Base-by-base conservation (phyloP, 2,797 vertebrate genomes). In the Petrocephalus sullivani region DNA sequence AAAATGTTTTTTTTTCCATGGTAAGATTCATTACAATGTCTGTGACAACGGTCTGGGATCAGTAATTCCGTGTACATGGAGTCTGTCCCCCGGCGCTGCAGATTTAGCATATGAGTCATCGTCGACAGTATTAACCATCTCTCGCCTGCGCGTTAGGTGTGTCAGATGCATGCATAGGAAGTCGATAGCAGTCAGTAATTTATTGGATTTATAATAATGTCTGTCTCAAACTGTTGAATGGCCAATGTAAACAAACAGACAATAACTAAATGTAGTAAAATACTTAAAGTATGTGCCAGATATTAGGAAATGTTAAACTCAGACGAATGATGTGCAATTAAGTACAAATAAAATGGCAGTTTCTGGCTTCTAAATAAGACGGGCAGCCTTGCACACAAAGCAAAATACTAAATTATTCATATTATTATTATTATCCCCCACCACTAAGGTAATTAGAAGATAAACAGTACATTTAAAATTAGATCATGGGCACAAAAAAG, bases 131-230 rank as follows among this genome's bases (percentile, higher is more conserved):
- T 51, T 84, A 84, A 84, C 81, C 78, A 51, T 82, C 41, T 84
- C 82, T 54, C 82, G 82, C 19, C 82, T 84, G 82, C 10, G 9
- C 82, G 82, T 82, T 75, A 84, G 82, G 21, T 56, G 21, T 54
- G 49, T 9, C 49, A 53, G n/a, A n/a, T 23, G 21, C 21, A 28
- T 12, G n/a, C 82, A 56, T 56, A 49, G 41, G 4, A 81, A 81
- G 41, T 81, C 41, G 16, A 81, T 75, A 75, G 67, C 16, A 75
- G 67, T 71, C 28, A 71, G 67, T 75, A 41, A 75, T 75, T 2
- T 75, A 41, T 41, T 75, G 37, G 33, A 75, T 75, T 75, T 75
- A 3, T 41, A 75, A 41, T 19, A 19, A 75, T 75, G 33, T 75
- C 37, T 41, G 67, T 33, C 4, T 37, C 33, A 75, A 14, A 41